phyloP scores from a whole-genome alignment of 1,140 invertebrate genomes.

The Adoxophyes honmai region DNA sequence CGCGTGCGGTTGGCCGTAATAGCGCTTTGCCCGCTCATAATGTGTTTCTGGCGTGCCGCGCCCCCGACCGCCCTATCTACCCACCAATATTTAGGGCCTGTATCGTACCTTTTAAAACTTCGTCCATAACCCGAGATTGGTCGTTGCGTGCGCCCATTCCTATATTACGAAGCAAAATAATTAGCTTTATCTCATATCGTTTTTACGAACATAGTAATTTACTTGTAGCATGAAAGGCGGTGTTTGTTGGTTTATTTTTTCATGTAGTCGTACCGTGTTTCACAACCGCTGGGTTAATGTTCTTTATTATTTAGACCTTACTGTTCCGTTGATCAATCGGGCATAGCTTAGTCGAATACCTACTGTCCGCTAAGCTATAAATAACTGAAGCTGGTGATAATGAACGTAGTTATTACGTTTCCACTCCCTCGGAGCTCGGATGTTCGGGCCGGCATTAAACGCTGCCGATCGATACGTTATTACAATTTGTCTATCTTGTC shows the following conservation, averaged over 20 bases:
- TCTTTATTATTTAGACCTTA: too few species aligned
- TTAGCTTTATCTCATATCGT: conserved; percentile 64
- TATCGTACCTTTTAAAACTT: conserved; percentile 57
- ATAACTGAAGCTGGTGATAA: too few species aligned
- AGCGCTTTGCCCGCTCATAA: conserved; percentile 53
- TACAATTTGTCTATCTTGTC: not conserved
- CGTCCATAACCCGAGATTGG: conserved; percentile 58
- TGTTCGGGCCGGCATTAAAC: not conserved
- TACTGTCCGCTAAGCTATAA: too few species aligned
- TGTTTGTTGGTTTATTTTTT: conserved; percentile 29
- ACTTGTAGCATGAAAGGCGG: conserved; percentile 54
- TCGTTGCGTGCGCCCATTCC: conserved; percentile 58
- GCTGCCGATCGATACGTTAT: not conserved
- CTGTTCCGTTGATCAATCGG: too few species aligned
- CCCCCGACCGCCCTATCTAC: conserved; percentile 52
- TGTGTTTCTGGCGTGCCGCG: conserved; percentile 64
- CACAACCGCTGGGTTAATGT: not conserved
- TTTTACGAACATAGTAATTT: conserved; percentile 60
- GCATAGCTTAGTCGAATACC: too few species aligned
- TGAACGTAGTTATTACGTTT: too few species aligned
- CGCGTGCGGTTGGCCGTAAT: conserved; percentile 65
- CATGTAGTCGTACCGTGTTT: conserved; percentile 27
- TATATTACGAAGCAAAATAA: conserved; percentile 63
- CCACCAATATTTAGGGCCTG: conserved; percentile 57
- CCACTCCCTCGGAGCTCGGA: not conserved